phyloP scores from a whole-genome alignment of 2,113 vertebrate genomes.

The Mirza zaza region DNA sequence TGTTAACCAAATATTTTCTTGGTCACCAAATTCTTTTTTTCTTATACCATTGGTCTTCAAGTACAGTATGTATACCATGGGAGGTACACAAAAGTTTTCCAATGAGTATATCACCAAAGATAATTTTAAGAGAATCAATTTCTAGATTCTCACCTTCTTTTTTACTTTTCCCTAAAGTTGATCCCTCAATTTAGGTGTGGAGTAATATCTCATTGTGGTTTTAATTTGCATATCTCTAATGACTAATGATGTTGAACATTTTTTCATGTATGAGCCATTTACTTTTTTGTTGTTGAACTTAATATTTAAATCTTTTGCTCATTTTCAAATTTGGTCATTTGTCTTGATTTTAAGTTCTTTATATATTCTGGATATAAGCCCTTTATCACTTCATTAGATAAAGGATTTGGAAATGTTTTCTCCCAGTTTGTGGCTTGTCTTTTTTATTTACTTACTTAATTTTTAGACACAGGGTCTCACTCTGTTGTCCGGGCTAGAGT shows the following conservation, averaged over 20 bases:
- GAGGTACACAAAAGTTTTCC: not conserved
- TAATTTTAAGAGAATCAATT: constrained; percentile 12
- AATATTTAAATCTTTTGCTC: not conserved
- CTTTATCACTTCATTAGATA: not conserved
- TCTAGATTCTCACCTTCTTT: not conserved
- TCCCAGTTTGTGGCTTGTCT: not conserved
- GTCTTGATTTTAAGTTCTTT: not conserved
- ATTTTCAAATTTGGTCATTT: not conserved
- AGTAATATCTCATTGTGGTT: not conserved
- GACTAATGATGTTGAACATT: not conserved
- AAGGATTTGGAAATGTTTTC: constrained; percentile 8
- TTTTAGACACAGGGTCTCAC: not conserved
- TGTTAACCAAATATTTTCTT: not conserved
- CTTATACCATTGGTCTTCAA: not conserved
- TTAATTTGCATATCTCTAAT: not conserved
- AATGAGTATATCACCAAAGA: not conserved
- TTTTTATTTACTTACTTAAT: not conserved
- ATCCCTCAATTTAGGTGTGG: not conserved
- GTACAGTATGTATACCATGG: not conserved
- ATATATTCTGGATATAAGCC: not conserved
- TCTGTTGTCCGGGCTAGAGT: too few species aligned
- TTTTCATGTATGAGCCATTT: not conserved
- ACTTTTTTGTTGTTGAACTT: not conserved
- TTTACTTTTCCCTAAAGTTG: not conserved
- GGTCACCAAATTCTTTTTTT: not conserved